These are phyloP conservation scores for Heptranchias perlo DNA, from an alignment of 2,113 vertebrate species.

Conservation along the genomic window DNA sequence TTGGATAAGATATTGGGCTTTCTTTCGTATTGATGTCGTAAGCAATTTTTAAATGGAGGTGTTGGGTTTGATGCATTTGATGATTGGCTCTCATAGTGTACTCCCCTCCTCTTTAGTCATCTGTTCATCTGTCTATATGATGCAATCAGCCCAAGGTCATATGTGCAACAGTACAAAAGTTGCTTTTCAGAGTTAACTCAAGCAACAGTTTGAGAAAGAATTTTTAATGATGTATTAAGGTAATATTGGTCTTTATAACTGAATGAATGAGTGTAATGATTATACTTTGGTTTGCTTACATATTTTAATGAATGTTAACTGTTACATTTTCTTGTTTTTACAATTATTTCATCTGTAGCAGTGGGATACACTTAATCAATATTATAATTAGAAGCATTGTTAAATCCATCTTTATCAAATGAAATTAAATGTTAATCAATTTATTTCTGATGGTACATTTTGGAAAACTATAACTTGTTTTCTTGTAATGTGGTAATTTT, in stretches of 20 bases:
- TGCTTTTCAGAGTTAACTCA: not conserved
- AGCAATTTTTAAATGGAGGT: not conserved
- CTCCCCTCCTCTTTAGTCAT: conserved; percentile 18
- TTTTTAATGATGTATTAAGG: not conserved
- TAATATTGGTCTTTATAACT: not conserved
- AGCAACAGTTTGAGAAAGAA: not conserved
- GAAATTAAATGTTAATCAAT: not conserved
- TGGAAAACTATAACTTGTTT: not conserved
- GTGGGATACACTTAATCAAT: not conserved
- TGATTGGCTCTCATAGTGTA: conserved; percentile 16
- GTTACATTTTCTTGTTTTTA: not conserved
- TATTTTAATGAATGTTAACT: not conserved
- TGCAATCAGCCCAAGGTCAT: not conserved
- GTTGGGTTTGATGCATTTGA: not conserved
- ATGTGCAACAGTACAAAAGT: not conserved
- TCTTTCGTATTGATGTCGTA: not conserved
- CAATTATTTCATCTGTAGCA: not conserved
- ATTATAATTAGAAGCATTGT: not conserved
- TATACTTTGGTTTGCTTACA: not conserved
- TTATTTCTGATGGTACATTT: not conserved
- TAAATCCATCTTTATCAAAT: not conserved
- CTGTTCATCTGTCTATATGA: conserved; percentile 8
- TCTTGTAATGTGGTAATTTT: not conserved
- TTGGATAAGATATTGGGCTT: not conserved
- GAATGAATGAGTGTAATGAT: not conserved